Evolutionary conservation across 2,797 vertebrate species (phyloP).

Genomic region (Botia kubotai): DNA sequence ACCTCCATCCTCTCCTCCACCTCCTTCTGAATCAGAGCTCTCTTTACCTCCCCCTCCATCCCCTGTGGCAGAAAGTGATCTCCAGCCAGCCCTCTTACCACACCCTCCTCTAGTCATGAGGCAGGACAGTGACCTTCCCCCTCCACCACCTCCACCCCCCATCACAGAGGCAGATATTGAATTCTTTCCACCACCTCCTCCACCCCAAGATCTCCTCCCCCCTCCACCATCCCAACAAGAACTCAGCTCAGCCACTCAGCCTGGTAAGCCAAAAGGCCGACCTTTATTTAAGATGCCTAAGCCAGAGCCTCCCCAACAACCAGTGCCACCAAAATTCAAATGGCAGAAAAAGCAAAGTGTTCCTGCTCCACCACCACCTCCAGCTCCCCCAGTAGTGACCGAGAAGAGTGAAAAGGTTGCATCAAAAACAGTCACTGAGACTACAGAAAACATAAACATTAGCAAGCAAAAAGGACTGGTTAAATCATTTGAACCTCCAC

Average conservation of each 20-base stretch:
- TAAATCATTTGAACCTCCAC: slow-evolving; percentile 56
- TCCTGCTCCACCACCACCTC: slow-evolving; percentile 60
- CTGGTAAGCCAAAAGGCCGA: slow-evolving; percentile 64
- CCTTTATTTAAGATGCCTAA: slow-evolving; percentile 81
- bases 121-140: slow-evolving; percentile 79
- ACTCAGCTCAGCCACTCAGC: slow-evolving; percentile 73
- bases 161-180: slow-evolving; percentile 76
- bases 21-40: slow-evolving; percentile 82
- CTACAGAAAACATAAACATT: slow-evolving; percentile 57
- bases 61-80: slow-evolving; percentile 73
- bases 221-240: slow-evolving; percentile 81
- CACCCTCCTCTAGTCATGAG: slow-evolving; percentile 69
- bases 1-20: slow-evolving; percentile 77
- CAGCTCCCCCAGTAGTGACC: slow-evolving; percentile 51
- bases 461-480: slow-evolving; percentile 57
- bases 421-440: slow-evolving; percentile 62
- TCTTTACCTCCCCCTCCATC: slow-evolving; percentile 86
- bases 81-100: slow-evolving; percentile 56
- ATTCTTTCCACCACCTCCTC: slow-evolving; percentile 73
- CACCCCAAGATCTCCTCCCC: slow-evolving; percentile 73
- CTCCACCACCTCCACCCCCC: slow-evolving; percentile 81
- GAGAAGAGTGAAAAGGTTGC: slow-evolving; percentile 46
- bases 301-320: slow-evolving; percentile 72
- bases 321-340: slow-evolving; percentile 70
- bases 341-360: slow-evolving; percentile 76